Evolutionary conservation across 2,888 invertebrate species (phyloP).

Genomic region (Andrena flavipes): DNA sequence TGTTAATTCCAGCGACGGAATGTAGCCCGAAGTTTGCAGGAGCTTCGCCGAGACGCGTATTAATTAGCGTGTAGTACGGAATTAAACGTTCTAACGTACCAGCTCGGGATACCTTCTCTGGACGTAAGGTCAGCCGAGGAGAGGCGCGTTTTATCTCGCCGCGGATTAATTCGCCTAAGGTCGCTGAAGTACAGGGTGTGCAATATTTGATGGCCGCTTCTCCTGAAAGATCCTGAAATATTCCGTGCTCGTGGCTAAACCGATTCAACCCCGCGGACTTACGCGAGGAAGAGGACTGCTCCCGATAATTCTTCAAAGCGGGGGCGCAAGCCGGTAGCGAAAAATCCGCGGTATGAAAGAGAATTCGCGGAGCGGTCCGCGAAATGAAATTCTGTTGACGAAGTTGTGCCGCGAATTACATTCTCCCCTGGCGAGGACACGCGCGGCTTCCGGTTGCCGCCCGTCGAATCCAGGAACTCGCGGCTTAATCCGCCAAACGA

Average conservation of each 20-base stretch:
- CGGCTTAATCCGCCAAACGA: slow-evolving; percentile 37
- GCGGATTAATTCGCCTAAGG: no score
- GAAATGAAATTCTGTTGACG: slow-evolving; percentile 49
- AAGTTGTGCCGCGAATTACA: slow-evolving; percentile 36
- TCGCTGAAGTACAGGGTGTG: no score
- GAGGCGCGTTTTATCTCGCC: not conserved
- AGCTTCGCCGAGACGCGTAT: slow-evolving; percentile 9
- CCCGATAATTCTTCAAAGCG: slow-evolving; percentile 47
- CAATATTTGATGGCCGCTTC: no score
- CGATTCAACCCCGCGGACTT: not conserved
- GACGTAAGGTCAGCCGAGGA: not conserved
- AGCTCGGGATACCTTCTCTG: not conserved
- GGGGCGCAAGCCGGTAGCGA: not conserved
- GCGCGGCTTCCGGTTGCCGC: not conserved
- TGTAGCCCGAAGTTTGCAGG: slow-evolving; percentile 12
- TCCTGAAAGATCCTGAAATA: no score
- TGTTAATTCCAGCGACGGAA: no score
- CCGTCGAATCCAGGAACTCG: slow-evolving; percentile 5
- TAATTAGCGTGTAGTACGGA: no score
- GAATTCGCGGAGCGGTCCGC: slow-evolving; percentile 32
- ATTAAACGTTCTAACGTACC: slow-evolving; percentile 19
- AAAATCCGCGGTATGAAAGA: slow-evolving; percentile 30
- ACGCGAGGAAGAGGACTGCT: not conserved
- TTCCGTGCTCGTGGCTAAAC: no score
- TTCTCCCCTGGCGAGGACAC: not conserved